Base-by-base conservation (phyloP, 1,140 invertebrate genomes). In the Eumaeus atala region DNA sequence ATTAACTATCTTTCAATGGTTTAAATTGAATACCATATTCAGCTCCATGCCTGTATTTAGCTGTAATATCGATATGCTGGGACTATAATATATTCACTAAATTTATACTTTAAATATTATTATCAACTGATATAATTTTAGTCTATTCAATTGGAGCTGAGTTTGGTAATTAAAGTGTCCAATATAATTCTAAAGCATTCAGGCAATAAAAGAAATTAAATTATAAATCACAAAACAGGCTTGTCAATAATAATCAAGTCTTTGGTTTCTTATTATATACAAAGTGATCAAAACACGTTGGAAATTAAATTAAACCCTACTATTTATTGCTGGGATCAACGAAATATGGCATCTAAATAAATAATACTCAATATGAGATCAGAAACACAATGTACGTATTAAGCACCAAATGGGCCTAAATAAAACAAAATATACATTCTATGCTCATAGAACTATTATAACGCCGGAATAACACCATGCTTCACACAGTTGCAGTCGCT, bases 321-420 rank as follows among this genome's bases (percentile, higher is more conserved):
- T 77, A 77, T 71, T 63, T 58, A 77, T 79, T 79, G 76, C 71
- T 74, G 66, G 60, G 48, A 66, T 72, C 67, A 73, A 77, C 60
- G 71, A 72, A 71, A 74, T 83, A 86, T 86, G 81, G 79, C 79
- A 83, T 82, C 77, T 78, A 79, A 77, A 81, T 83, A 83, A 84
- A 79, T 84, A 86, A 83, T 84, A 83, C 75, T 83, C 74, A 74
- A 78, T 77, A 80, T 86, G 83, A 86, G 83, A 86, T 86, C 83
- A 84, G 74, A 84, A 70, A 79, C 63, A 71, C 66, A 74, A 84
- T 77, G 54, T 57, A 55, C 60, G 59, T 66, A 65, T 53, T 65
- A 78, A 85, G 72, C 76, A 79, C 77, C 74, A 72, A 74, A 71
- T 67, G 69, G 68, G 67, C 70, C 59, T 72, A 62, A 70, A 65